Evolutionary conservation across 1,140 invertebrate species (phyloP).

Genomic region (Drosophila bocqueti): DNA sequence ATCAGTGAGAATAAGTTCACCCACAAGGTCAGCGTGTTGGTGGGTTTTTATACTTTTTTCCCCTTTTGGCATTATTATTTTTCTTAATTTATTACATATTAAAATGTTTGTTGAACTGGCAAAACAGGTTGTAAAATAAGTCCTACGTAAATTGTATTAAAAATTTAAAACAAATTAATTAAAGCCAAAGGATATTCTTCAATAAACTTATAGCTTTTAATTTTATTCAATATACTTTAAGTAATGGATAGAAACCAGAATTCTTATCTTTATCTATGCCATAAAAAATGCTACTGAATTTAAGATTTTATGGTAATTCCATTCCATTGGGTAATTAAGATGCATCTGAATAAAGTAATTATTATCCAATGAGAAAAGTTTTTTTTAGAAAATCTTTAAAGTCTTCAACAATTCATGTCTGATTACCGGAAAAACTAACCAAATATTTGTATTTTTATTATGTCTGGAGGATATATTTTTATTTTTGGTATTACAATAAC

Average conservation of each 20-base stretch:
- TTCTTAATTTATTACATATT: background rate
- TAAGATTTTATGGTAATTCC: background rate
- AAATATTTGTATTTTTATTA: background rate
- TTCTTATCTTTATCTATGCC: background rate
- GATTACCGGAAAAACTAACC: background rate
- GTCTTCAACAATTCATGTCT: background rate
- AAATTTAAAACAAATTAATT: background rate
- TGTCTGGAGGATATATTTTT: background rate
- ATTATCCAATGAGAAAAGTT: background rate
- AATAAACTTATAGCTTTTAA: too few species aligned
- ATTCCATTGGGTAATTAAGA: background rate
- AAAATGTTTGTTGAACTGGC: constrained; percentile 1
- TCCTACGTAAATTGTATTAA: background rate
- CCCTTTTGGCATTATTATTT: background rate
- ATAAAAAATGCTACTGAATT: background rate
- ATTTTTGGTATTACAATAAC: background rate
- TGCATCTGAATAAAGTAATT: background rate
- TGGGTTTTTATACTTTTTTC: background rate
- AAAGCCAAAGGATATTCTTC: background rate
- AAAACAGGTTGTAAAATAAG: background rate
- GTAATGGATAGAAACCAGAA: too few species aligned
- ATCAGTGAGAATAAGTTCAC: constrained; percentile 12
- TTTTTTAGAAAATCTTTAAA: background rate
- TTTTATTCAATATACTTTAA: background rate
- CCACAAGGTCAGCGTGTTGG: constrained; percentile 12